phyloP scores from a whole-genome alignment of 2,797 vertebrate genomes.

The Anolis apletophallus region DNA sequence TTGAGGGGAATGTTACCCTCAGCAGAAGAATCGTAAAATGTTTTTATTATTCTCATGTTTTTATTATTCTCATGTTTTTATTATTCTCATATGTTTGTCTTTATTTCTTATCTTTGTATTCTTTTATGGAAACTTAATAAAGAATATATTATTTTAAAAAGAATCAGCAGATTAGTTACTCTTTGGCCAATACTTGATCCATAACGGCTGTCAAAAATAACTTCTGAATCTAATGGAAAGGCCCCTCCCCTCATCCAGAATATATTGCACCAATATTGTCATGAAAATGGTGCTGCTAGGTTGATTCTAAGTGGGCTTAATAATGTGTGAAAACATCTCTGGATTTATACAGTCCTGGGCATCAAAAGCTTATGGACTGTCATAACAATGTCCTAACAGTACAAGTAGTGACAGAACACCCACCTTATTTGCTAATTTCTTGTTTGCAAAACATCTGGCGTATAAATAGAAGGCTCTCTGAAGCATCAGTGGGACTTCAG shows the following conservation, averaged over 20 bases:
- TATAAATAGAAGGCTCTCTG: background rate
- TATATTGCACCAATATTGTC: background rate
- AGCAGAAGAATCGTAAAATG: too few species aligned
- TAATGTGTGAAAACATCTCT: background rate
- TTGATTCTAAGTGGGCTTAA: background rate
- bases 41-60: too few species aligned
- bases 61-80: too few species aligned
- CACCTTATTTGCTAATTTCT: rapidly evolving
- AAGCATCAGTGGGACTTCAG: background rate
- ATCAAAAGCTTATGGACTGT: background rate
- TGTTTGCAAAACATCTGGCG: constrained; percentile 7
- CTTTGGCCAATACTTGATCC: background rate
- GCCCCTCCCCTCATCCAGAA: background rate
- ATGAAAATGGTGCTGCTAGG: background rate
- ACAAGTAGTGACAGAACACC: background rate
- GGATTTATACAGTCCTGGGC: background rate
- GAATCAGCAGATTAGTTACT: background rate
- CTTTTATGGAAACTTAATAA: too few species aligned
- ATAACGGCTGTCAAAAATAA: background rate
- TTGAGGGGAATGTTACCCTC: too few species aligned
- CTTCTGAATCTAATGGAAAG: background rate
- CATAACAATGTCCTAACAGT: background rate
- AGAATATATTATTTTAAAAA: too few species aligned
- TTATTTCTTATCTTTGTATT: too few species aligned
- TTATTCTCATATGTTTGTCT: too few species aligned